phyloP scores from a whole-genome alignment of 2,888 invertebrate genomes.

The Salpingus planirostris region DNA sequence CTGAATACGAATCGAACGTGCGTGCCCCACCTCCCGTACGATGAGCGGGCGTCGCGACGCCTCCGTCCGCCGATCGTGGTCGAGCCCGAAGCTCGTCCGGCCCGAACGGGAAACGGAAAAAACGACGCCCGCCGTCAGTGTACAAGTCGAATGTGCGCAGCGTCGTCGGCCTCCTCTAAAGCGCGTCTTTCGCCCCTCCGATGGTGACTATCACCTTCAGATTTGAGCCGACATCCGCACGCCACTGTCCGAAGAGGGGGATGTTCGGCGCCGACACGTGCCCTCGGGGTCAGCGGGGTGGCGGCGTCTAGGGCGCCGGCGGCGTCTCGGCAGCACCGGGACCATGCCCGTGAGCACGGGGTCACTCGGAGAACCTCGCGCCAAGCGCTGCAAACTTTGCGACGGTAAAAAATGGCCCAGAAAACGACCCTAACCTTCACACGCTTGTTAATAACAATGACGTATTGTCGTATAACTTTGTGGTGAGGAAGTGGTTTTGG shows the following conservation, averaged over 20 bases:
- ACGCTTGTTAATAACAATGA: too few relatives aligned
- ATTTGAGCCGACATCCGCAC: background rate
- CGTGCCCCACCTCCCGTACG: constrained; percentile 13
- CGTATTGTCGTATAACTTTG: too few relatives aligned
- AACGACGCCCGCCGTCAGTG: constrained; percentile 20
- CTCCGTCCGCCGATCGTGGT: constrained; percentile 10
- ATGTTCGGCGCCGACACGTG: constrained; percentile 7
- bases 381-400: constrained; percentile 88
- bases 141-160: constrained; percentile 23
- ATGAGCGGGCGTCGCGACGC: constrained; percentile 18
- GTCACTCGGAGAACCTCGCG: constrained; percentile 65
- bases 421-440: too few relatives aligned
- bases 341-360: constrained; percentile 58
- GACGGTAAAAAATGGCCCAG: constrained; percentile 57
- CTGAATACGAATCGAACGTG: too few relatives aligned
- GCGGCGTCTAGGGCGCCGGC: constrained; percentile 15
- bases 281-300: constrained; percentile 7
- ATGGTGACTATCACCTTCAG: background rate
- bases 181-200: constrained; percentile 6
- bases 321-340: constrained; percentile 27
- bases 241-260: constrained; percentile 1
- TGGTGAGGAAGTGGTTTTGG: too few relatives aligned
- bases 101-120: too few relatives aligned
- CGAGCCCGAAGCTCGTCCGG: constrained; percentile 19
- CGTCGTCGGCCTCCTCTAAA: constrained; percentile 12